A percentile compares a stretch with the other conserved stretches of the same genome.
Evolutionary conservation across 2,888 invertebrate species (phyloP).

Genomic region (Vandiemenella viatica): DNA sequence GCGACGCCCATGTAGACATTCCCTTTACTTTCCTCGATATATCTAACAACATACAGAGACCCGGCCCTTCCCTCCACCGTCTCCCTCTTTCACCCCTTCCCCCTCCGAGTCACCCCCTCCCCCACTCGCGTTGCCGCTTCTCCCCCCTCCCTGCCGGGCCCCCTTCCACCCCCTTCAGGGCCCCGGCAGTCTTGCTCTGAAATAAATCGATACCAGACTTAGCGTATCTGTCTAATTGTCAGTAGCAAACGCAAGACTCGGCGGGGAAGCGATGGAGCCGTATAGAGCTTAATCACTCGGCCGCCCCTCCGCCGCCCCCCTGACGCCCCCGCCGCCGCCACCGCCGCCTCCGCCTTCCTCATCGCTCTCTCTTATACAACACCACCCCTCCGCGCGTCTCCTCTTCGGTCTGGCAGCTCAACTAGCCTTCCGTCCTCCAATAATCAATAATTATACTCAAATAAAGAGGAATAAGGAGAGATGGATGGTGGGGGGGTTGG

Average conservation of each 20-base stretch:
- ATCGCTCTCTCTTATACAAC: slow-evolving; percentile 21
- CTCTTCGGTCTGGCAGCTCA: too few species aligned
- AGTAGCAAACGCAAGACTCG: slow-evolving; percentile 23
- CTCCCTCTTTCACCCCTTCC: too few species aligned
- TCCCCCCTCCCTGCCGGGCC: too few species aligned
- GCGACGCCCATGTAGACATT: neutral
- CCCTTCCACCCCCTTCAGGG: too few species aligned
- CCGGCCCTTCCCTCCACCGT: neutral
- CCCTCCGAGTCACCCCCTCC: too few species aligned
- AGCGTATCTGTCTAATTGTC: slow-evolving; percentile 35
- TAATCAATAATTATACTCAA: slow-evolving; percentile 19
- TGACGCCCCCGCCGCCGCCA: slow-evolving; percentile 23
- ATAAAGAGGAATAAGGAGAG: slow-evolving; percentile 17
- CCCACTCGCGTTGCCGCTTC: too few species aligned
- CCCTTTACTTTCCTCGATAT: neutral
- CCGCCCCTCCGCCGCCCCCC: slow-evolving; percentile 25
- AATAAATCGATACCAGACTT: slow-evolving; percentile 18
- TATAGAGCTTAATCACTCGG: slow-evolving; percentile 41
- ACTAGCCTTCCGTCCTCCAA: slow-evolving; percentile 17
- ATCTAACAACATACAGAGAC: neutral
- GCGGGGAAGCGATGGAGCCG: slow-evolving; percentile 23
- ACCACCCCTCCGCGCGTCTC: too few species aligned
- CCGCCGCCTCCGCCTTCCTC: slow-evolving; percentile 18
- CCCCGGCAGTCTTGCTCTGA: neutral
- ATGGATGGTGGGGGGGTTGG: slow-evolving; percentile 10